Base-by-base conservation (phyloP, 2,888 invertebrate species). In the Mamestra brassicae region DNA sequence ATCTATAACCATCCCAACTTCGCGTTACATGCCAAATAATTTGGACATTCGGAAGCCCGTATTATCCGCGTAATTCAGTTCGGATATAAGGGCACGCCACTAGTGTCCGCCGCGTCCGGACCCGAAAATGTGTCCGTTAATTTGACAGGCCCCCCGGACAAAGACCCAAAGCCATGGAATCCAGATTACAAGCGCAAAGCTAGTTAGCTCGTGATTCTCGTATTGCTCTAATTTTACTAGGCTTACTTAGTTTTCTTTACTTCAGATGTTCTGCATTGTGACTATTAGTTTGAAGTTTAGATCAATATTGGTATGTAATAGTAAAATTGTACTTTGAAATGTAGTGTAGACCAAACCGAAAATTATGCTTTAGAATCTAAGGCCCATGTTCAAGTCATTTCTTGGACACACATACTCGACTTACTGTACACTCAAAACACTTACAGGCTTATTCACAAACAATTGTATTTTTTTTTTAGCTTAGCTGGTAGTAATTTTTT, bases 91-190 rank as follows among this genome's bases (percentile, higher is more conserved):
- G 74, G 63, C 77, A 67, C 67, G 74, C 74, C 71, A 74, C 70
- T 68, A 58, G 64, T 76, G 73, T 74, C 65, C 63, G 71, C 67
- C 54, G 55, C 75, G 74, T 76, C 70, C 64, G 71, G 76, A 45
- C 54, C 64, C 78, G 73, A 76, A 85, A 84, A 81, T 67, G 84
- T 85, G 82, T 78, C 78, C 80, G 81, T 74, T 88, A 87, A 88
- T 88, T 88, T 86, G 85, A 82, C 86, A 85, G 71, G 50, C 70
- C 77, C 74, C 68, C 74, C 76, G 83, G 75, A 87, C 87, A 87
- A 81, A 81, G 83, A 75, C 75, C 66, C 78, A 71, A 84, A 79
- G 78, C 85, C 71, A 78, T 77, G 80, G 82, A 84, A 81, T 81
- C 82, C 83, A 86, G 83, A 88, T 88, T 86, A 87, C 76, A 85